phyloP scores from a whole-genome alignment of 2,113 vertebrate genomes.

The Malaclemys terrapin region DNA sequence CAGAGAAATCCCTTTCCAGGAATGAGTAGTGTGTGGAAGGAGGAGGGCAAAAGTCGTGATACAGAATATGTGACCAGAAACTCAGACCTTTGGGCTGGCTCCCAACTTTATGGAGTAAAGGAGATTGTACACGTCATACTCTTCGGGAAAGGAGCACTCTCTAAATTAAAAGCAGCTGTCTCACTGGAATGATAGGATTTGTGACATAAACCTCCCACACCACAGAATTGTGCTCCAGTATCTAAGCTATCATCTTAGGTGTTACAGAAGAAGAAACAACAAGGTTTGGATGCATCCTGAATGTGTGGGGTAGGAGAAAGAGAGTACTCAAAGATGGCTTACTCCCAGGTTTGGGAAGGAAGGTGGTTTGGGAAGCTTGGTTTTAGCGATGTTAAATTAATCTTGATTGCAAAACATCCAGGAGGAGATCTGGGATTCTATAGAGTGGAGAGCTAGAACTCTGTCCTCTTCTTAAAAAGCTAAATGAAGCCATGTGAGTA shows the following conservation, averaged over 20 bases:
- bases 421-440: not conserved
- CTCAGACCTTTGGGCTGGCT: not conserved
- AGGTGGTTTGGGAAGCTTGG: not conserved
- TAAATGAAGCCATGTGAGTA: not conserved
- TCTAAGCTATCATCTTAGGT: not conserved
- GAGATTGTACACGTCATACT: not conserved
- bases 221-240: not conserved
- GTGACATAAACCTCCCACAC: not conserved
- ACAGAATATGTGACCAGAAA: not conserved
- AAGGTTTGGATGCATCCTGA: not conserved
- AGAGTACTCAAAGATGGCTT: not conserved
- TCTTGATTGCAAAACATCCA: accelerated
- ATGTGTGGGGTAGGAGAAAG: not conserved
- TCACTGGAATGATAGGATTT: not conserved
- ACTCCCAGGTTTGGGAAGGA: not conserved
- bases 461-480: not conserved
- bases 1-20: not conserved
- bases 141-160: not conserved
- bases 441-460: not conserved
- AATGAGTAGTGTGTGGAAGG: not conserved
- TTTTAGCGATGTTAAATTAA: accelerated
- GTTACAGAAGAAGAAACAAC: not conserved
- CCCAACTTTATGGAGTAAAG: not conserved
- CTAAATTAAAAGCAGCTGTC: not conserved
- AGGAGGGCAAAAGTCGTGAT: not conserved